These are phyloP conservation scores for Drosophila bocqueti DNA, from an alignment of 1,140 invertebrate species.

Conservation along the genomic window DNA sequence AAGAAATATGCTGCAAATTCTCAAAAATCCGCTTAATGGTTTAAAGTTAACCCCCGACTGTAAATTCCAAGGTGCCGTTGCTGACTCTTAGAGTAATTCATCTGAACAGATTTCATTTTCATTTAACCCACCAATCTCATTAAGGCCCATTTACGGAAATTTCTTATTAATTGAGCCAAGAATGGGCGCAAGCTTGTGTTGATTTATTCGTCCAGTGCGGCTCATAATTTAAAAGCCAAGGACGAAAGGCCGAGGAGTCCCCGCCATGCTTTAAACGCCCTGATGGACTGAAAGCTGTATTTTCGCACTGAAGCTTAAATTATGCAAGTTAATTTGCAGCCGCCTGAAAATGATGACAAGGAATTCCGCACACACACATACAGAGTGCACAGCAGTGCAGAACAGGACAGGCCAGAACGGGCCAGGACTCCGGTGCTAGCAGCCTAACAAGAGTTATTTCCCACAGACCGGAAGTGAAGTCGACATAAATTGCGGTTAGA, in stretches of 20 bases:
- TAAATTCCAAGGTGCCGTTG: too few species aligned
- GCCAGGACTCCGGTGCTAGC: constrained; percentile 29
- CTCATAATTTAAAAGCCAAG: constrained; percentile 65
- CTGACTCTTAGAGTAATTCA: constrained; percentile 1
- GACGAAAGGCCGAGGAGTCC: constrained; percentile 39
- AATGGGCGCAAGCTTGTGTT: constrained; percentile 25
- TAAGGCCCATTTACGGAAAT: constrained; percentile 26
- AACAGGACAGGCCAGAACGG: not conserved
- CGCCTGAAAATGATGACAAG: constrained; percentile 78
- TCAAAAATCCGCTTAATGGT: too few species aligned
- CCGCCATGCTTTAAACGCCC: constrained; percentile 62
- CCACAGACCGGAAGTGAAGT: constrained; percentile 80
- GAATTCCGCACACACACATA: constrained; percentile 59
- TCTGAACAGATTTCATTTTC: constrained; percentile 15
- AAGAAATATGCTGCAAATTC: not conserved
- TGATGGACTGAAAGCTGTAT: constrained; percentile 64
- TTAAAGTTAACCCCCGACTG: not conserved
- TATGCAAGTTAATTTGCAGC: constrained; percentile 80
- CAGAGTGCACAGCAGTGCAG: constrained; percentile 15
- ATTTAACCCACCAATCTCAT: constrained; percentile 17
- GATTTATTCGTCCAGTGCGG: constrained; percentile 49
- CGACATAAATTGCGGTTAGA: constrained; percentile 80
- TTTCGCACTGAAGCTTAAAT: constrained; percentile 71
- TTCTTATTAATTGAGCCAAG: constrained; percentile 40
- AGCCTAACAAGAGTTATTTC: constrained; percentile 76